Percentiles rank a stretch among this genome's conserved stretches.
These are phyloP conservation scores for Podabrus alpinus DNA, from an alignment of 2,888 invertebrate genomes.

Conservation along the genomic window DNA sequence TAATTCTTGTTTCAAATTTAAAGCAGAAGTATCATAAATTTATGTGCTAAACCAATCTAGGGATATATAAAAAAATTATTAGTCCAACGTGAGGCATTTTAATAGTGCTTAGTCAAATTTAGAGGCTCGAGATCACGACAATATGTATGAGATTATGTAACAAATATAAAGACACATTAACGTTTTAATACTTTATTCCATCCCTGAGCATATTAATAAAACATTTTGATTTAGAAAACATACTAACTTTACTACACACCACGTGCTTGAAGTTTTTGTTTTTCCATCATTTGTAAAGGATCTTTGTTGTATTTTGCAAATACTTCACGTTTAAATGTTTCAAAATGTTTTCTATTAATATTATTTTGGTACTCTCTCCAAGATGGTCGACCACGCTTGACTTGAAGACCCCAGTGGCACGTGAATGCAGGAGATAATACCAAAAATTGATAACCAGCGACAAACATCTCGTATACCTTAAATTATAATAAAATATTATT, in stretches of 20 bases:
- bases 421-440: slow-evolving; percentile 89
- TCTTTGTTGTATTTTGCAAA: slow-evolving; percentile 76
- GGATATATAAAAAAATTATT: no score
- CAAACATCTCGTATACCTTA: slow-evolving; percentile 91
- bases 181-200: neutral
- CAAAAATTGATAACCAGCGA: slow-evolving; percentile 85
- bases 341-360: slow-evolving; percentile 79
- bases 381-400: slow-evolving; percentile 74
- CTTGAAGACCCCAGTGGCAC: slow-evolving; percentile 87
- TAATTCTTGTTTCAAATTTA: no score
- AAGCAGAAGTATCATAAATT: no score
- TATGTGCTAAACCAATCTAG: no score
- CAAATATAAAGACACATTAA: neutral
- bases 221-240: neutral
- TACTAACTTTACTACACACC: neutral
- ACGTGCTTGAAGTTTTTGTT: slow-evolving; percentile 5
- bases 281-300: slow-evolving; percentile 60
- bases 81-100: no score
- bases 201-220: neutral
- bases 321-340: slow-evolving; percentile 81
- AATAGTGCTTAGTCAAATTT: no score
- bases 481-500: neutral
- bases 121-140: no score
- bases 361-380: slow-evolving; percentile 89
- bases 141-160: no score